Evolutionary conservation across 2,888 invertebrate genomes (phyloP).

Genomic region (Eurytoma adleriae): DNA sequence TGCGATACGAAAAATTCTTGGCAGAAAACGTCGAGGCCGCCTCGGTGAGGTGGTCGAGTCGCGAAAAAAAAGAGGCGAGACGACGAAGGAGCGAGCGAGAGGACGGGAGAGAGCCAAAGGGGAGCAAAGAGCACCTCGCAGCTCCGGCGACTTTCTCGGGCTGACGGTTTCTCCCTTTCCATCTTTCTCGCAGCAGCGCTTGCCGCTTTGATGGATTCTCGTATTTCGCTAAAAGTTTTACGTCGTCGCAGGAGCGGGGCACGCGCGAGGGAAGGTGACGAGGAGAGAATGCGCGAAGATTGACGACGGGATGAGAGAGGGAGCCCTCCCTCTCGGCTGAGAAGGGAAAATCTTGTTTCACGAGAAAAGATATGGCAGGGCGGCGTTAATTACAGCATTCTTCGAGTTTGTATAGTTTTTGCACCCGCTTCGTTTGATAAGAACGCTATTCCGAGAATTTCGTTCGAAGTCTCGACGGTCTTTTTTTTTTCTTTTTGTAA

Average conservation of each 20-base stretch:
- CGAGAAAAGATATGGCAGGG: slow-evolving; percentile 29
- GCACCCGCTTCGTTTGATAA: background rate
- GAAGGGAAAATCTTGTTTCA: slow-evolving; percentile 45
- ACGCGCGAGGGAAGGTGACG: slow-evolving; percentile 3
- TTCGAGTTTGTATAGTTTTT: slow-evolving; percentile 29
- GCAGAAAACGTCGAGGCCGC: slow-evolving; percentile 15
- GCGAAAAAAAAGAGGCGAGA: background rate
- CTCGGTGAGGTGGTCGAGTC: background rate
- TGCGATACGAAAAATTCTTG: slow-evolving; percentile 43
- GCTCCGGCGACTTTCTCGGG: slow-evolving; percentile 36
- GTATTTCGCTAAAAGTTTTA: slow-evolving; percentile 67
- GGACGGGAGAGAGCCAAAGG: slow-evolving; percentile 26
- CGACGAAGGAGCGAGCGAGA: background rate
- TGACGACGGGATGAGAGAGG: slow-evolving; percentile 38
- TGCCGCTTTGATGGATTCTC: slow-evolving; percentile 66
- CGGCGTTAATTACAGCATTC: slow-evolving; percentile 47
- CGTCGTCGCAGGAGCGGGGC: slow-evolving; percentile 38
- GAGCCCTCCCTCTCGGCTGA: slow-evolving; percentile 17
- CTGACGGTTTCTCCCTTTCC: slow-evolving; percentile 27
- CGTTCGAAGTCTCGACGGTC: background rate
- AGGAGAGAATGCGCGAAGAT: slow-evolving; percentile 43
- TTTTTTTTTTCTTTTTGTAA: too few species aligned
- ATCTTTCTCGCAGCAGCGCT: background rate
- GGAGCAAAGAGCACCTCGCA: slow-evolving; percentile 37
- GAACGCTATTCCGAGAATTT: background rate